Base-by-base conservation (phyloP, 2,113 vertebrate genomes). In the Ellobius talpinus region DNA sequence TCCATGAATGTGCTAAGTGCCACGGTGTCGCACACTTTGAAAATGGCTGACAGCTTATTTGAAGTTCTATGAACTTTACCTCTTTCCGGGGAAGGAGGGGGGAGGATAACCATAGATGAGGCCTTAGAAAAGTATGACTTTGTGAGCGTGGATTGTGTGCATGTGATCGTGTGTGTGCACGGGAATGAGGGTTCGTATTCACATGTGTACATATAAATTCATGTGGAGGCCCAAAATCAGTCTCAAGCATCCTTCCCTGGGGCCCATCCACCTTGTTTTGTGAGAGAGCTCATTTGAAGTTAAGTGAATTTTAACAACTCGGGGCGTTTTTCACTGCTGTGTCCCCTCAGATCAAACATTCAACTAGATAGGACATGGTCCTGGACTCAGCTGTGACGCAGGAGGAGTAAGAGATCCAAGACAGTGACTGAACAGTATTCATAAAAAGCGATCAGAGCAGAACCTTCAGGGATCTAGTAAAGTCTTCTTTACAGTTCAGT, bases 1-100 rank as follows among this genome's bases (percentile, higher is more conserved):
- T 11, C 0, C 2, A 33, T 17, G 66, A 39, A 12, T 1, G 23
- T 12, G 7, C 4, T 16, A 9, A 45, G 17, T n/a, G 50, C 3
- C 47, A 1, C 14, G 7, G 19, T n/a, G 4, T 16, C 36, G 8
- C 29, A 42, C 14, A 23, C 33, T 52, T 45, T 45, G 7, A 17
- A 61, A 84, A 73, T 84, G 70, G 10, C 19, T 31, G 45, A 36
- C 14, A 65, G 68, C 16, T 90, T 24, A 73, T 78, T 50, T 66
- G 84, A 61, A 42, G 50, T 58, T 36, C 1, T 33, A 10, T 78
- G 52, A 90, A 36, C 47, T 65, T 76, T 84, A 42, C 31, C 2
- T 50, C 10, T 87, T 79, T 50, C 29, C 45, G 14, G 29, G 65
- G 31, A 31, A 17, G 65, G 50, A 68, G 42, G 3, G 23, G 21